Percentiles rank a stretch among this genome's conserved stretches.
Evolutionary conservation across 2,797 vertebrate genomes (phyloP).

Genomic region (Fistularia commersonii): DNA sequence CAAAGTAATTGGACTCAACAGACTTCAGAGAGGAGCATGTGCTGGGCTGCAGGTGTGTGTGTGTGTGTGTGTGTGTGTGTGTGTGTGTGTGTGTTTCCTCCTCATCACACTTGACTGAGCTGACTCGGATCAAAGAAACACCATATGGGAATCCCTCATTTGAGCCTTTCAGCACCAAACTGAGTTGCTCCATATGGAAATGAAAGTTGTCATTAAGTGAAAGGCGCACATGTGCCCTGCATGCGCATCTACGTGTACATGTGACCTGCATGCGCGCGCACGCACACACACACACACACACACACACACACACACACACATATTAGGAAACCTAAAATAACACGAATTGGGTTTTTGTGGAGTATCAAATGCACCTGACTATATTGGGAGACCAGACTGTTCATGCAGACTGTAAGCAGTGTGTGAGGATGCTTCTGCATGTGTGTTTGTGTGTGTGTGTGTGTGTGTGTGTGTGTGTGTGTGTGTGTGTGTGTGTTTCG

Average conservation of each 20-base stretch:
- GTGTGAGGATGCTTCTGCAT: no score
- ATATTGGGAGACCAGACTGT: no score
- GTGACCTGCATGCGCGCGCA: conserved; percentile 10
- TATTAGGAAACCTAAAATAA: no score
- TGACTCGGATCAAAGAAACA: conserved; percentile 36
- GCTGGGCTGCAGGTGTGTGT: conserved; percentile 19
- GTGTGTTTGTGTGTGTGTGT: no score
- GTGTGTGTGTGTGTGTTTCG: no score
- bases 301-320: no score
- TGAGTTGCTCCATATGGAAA: conserved; percentile 26
- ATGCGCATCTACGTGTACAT: background rate
- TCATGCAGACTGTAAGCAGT: no score
- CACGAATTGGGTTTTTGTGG: no score
- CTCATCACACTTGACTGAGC: conserved; percentile 14
- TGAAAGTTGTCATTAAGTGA: conserved; percentile 1
- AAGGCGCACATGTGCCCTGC: conserved; percentile 24
- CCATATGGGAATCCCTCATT: conserved; percentile 37
- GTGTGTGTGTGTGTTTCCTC: conserved; percentile 2
- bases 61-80: background rate
- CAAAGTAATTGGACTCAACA: conserved; percentile 24
- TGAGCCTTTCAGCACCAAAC: conserved; percentile 28
- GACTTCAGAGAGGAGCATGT: conserved; percentile 18
- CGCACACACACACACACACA: no score
- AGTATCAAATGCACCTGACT: no score
- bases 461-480: no score